Base-by-base conservation (phyloP, 2,888 invertebrate genomes). In the Nysson spinosus region DNA sequence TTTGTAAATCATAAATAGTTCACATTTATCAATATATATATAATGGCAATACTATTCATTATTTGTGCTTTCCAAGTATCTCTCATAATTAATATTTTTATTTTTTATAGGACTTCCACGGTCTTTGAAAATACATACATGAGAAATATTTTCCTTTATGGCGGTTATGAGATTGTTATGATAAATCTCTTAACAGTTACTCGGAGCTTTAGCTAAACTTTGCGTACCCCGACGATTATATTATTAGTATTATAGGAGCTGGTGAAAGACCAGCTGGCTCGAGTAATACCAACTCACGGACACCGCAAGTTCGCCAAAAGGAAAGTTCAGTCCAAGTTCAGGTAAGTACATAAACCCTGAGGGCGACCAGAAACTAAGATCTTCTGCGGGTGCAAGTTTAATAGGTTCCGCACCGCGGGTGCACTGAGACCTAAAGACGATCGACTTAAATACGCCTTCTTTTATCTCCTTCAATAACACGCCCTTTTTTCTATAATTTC, bases 341-440 rank as follows among this genome's bases (percentile, higher is more conserved):
- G 65, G 71, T 81, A 76, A 80, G 81, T 79, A 81, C 79, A 81
- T 77, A 82, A 79, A 78, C 75, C 78, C 76, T 34, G 66, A 60
- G 75, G 76, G 76, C 66, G 58, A 61, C 56, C 70, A 64, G 67
- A 75, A 79, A 79, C 79, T 79, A 81, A 82, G 82, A 79, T 80
- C 75, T 81, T 80, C 77, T 56, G 72, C 65, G 34, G 54, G 69
- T 82, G 70, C 79, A 82, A 80, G 70, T 80, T 82, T 82, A 79
- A 82, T 81, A 77, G 49, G 54, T 62, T 62, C 64, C 67, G 44
- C 60, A 61, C 67, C 54, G 61, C 26, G 30, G 68, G 73, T 70
- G 46, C 67, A 65, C 70, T 80, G 77, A 78, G 77, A 78, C 76
- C 71, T 78, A 79, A 81, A 83, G 80, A 80, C 81, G 82, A 81